A percentile compares a stretch with the other conserved stretches of the same genome.
Conservation (phyloP, 2,797 vertebrate species). For the Hippoglossus hippoglossus region DNA sequence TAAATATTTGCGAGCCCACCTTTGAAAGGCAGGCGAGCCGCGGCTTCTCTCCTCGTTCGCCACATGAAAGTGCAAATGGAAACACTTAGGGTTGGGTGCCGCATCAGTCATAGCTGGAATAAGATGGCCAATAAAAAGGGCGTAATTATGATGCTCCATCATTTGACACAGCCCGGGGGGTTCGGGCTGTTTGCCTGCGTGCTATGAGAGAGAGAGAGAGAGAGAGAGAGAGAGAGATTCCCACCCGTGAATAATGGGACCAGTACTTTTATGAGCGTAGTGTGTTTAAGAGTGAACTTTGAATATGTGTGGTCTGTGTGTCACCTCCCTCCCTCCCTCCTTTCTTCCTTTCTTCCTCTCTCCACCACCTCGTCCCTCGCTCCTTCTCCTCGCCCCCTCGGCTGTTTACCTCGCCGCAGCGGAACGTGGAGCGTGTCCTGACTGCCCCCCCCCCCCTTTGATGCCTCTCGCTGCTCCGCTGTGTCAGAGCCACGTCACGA, state of each 20-base stretch:
- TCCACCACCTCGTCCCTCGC: conserved; percentile 1
- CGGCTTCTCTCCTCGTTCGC: conserved; percentile 75
- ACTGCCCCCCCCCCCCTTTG: conserved; percentile 56
- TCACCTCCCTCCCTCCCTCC: conserved; percentile 58
- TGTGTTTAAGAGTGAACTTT: conserved; percentile 83
- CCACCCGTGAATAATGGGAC: conserved; percentile 84
- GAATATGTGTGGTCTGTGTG: conserved; percentile 85
- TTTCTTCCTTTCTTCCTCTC: neutral
- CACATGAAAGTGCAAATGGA: conserved; percentile 88
- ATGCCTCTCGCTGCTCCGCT: conserved; percentile 49
- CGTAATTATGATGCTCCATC: conserved; percentile 86
- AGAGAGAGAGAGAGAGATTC: conserved; percentile 55
- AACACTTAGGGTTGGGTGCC: conserved; percentile 83
- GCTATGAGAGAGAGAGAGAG: conserved; percentile 39
- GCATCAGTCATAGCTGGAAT: conserved; percentile 86
- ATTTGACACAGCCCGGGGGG: conserved; percentile 83
- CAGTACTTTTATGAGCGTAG: conserved; percentile 77
- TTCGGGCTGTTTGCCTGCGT: conserved; percentile 75
- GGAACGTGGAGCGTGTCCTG: conserved; percentile 56
- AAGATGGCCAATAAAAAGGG: conserved; percentile 87
- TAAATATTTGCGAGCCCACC: conserved; percentile 88
- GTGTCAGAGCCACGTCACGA: conserved; percentile 64
- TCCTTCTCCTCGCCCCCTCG: conserved; percentile 33
- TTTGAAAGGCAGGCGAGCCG: conserved; percentile 82
- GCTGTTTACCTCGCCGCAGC: conserved; percentile 76